A percentile compares a stretch with the other conserved stretches of the same genome.
Evolutionary conservation across 2,113 vertebrate species (phyloP).

Genomic region (Acrocephalus kingi): DNA sequence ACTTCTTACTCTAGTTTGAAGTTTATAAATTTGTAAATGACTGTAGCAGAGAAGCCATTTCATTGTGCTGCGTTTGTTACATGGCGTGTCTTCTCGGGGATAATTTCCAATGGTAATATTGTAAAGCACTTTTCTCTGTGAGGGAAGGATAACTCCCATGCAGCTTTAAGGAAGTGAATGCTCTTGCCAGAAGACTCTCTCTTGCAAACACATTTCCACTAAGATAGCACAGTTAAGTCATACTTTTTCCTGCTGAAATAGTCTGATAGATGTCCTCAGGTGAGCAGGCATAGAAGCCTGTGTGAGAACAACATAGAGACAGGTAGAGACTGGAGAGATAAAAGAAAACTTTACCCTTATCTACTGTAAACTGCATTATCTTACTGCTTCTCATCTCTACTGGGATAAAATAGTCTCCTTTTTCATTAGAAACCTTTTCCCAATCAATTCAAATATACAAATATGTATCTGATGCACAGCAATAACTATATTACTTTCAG

Average conservation of each 20-base stretch:
- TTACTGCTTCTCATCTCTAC: neutral
- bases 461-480: neutral
- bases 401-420: neutral
- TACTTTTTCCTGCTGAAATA: neutral
- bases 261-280: neutral
- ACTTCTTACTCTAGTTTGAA: neutral
- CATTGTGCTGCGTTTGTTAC: neutral
- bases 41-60: constrained; percentile 3
- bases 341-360: neutral
- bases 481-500: neutral
- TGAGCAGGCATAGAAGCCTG: neutral
- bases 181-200: neutral
- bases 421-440: constrained; percentile 22
- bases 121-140: neutral
- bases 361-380: neutral
- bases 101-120: neutral
- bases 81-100: neutral
- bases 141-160: neutral
- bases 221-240: neutral
- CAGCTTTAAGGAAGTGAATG: neutral
- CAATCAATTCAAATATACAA: neutral
- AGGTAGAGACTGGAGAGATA: neutral
- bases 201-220: neutral
- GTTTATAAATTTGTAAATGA: constrained; percentile 16
- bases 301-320: neutral